These are phyloP conservation scores for Molossus alvarezi DNA, from an alignment of 2,797 vertebrate species.

Conservation along the genomic window DNA sequence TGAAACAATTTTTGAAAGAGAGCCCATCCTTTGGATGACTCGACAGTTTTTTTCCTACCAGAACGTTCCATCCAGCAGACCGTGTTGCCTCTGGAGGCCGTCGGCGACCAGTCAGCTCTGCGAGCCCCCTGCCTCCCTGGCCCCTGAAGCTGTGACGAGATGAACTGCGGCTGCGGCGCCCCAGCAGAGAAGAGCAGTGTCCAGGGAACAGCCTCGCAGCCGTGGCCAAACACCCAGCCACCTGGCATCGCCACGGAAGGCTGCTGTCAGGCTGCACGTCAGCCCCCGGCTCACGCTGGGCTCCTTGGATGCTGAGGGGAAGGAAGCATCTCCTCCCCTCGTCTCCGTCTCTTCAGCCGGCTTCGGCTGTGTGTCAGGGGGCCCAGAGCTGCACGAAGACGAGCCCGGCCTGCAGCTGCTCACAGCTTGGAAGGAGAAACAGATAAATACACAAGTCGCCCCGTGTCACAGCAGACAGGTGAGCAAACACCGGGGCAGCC, in stretches of 20 bases:
- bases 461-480: background rate
- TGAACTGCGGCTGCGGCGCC: accelerated
- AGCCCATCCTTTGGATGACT: background rate
- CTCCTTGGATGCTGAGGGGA: background rate
- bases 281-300: background rate
- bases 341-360: background rate
- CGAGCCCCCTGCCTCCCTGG: background rate
- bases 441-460: background rate
- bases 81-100: background rate
- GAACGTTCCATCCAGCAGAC: background rate
- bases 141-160: background rate
- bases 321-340: background rate
- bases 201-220: background rate
- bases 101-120: background rate
- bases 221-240: background rate
- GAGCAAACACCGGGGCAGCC: background rate
- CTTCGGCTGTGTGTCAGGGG: background rate
- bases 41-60: background rate
- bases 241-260: background rate
- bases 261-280: accelerated
- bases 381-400: too few species aligned
- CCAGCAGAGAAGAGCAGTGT: background rate
- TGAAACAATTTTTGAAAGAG: background rate
- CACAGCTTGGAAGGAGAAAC: constrained; percentile 15
- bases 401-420: background rate